phyloP scores from a whole-genome alignment of 2,888 invertebrate genomes.

The Agrypnus murinus region DNA sequence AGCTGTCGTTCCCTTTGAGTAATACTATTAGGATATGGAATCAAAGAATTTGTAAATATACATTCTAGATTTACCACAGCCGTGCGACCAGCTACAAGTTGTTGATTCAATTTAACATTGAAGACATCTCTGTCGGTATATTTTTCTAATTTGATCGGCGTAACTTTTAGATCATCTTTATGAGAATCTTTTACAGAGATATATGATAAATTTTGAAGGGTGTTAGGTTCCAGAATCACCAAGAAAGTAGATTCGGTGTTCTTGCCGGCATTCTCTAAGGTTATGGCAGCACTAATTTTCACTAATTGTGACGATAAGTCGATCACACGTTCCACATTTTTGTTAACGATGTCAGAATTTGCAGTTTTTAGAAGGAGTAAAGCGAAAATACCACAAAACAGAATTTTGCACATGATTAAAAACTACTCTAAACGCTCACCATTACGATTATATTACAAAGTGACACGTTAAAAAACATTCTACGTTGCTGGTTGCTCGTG shows the following conservation, averaged over 20 bases:
- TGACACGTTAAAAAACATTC: neutral
- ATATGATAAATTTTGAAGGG: conserved; percentile 81
- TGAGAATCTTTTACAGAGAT: conserved; percentile 80
- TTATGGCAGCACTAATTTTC: conserved; percentile 86
- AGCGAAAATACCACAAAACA: neutral
- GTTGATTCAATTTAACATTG: conserved; percentile 74
- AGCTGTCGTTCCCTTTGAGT: conserved; percentile 95
- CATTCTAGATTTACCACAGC: conserved; percentile 80
- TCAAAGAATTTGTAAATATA: conserved; percentile 83
- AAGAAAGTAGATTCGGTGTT: conserved; percentile 81
- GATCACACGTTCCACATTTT: conserved; percentile 89
- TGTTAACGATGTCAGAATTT: conserved; percentile 70
- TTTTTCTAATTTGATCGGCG: conserved; percentile 69
- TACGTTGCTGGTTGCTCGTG: neutral
- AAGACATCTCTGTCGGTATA: conserved; percentile 67
- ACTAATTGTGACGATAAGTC: conserved; percentile 93
- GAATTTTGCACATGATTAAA: neutral
- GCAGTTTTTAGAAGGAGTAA: neutral
- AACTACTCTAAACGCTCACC: neutral
- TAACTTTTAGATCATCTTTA: conserved; percentile 74
- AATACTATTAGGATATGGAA: conserved; percentile 91
- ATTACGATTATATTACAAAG: neutral
- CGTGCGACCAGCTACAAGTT: conserved; percentile 76
- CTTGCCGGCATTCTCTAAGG: conserved; percentile 88
- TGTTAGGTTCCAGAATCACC: conserved; percentile 79